Evolutionary conservation across 2,113 vertebrate genomes (phyloP), one percentile per base, ranked within the genome.

Genomic region (Megatriorchis doriae): DNA sequence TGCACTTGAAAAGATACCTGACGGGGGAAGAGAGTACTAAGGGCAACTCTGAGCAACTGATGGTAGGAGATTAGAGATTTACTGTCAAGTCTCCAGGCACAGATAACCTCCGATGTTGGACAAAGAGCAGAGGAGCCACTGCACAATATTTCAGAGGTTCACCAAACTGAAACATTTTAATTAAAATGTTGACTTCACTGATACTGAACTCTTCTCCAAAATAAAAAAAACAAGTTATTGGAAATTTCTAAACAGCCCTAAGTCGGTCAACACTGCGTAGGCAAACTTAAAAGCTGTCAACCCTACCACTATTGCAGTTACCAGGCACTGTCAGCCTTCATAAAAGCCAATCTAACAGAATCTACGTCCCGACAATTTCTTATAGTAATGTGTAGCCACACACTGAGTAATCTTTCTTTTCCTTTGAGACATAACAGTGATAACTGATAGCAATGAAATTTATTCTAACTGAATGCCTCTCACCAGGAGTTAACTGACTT

Each of bases 171-270:
- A 65, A 56, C 13, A 2, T 34, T 66, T 42, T 13, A 59, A 34
- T 26, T 5, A 12, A 56, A 83, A 75, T 0, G 0, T 34, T 65
- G 31, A 55, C 11, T 79, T 75, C 18, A 15, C 31, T 4, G 0
- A 59, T n/a, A 34, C 1, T 47, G 43, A 63, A 68, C 19, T 65
- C 53, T 16, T 38, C 62, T 55, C 40, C 74, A 58, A 62, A 85
- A 62, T 9, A 6, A 56, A 61, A 42, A 20, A 40, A 62, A 85
- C 48, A 3, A 4, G 8, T 11, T 53, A 10, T 1, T 40, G 34
- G 59, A 83, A 68, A 47, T 65, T n/a, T 23, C 71, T 56, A 15
- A 81, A 31, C 25, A 75, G 56, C 29, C 67, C 42, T 26, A 55
- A 42, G 45, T 14, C 47, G 77, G 42, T n/a, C 36, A 70, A 23